Evolutionary conservation across 2,888 invertebrate species (phyloP), one percentile per base, ranked within the genome.

Genomic region (Zygothrica quintamaculata): DNA sequence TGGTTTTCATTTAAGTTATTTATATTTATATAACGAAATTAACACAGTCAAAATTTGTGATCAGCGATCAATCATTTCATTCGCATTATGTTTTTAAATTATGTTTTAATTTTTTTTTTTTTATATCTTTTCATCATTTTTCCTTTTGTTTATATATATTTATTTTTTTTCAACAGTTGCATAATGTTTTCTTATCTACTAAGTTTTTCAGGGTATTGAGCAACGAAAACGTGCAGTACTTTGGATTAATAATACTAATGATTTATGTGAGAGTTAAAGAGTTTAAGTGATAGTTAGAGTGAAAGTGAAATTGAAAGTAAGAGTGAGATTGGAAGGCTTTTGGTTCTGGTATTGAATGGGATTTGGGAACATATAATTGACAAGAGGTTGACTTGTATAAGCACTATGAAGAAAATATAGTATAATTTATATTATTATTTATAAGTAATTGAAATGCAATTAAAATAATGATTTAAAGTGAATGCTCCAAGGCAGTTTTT

Each of bases 31-130:
- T 88, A 90, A 90, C 88, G 90, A 89, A 90, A 89, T 90, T 90
- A 90, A 90, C 90, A 90, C 90, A 90, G 90, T 90, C 90, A 89
- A 90, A 90, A 90, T 90, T 90, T 88, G 88, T 89, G 89, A 89
- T 89, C 89, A 89, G 84, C 84, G 90, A 90, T 90, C 90, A 89
- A 89, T 88, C 84, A 88, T 88, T 88, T 89, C 88, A 88, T 84
- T 84, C 73, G 75, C 73, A 86, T 74, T 84, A 84, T 73, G 78
- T 67, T 73, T n/a, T 81, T 82, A 61, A 74, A 50, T 37, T 11
- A 7, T 26, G 51, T 50, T 47, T 48, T 56, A 11, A 26, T 56
- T 29, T 51, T 37, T 33, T 34, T 36, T 48, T 50, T 50, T 42
- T 37, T 56, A 36, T 18, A 15, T 53, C 43, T 44, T 56, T 74